Evolutionary conservation across 2,797 vertebrate genomes (phyloP), one percentile per base, ranked within the genome.

Genomic region (Coregonus ussuriensis): DNA sequence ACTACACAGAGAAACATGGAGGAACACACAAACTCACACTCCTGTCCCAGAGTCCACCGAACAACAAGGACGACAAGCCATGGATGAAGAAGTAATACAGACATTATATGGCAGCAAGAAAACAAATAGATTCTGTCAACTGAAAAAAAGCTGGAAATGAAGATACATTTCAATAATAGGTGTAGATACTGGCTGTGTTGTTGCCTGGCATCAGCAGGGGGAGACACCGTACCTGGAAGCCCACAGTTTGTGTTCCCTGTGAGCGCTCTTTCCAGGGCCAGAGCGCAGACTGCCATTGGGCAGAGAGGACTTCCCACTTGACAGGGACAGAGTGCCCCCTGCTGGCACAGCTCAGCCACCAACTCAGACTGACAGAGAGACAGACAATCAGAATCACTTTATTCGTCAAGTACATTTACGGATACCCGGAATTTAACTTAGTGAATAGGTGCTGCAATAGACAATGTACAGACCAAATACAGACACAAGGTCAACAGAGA

Each of bases 171-270:
- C 21, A 62, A 9, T 62, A 7, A 62, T 21, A n/a, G 3, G 15
- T 21, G 59, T 62, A 62, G 59, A 21, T 21, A n/a, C n/a, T 59
- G 54, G 54, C 54, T 59, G 54, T 2, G 7, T 7, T 59, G 54
- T 6, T 18, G 18, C 54, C 16, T 21, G 59, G 59, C 7, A 21
- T 25, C 3, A 25, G n/a, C 31, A 71, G 41, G 35, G 13, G 15
- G 7, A 62, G 59, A 51, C n/a, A 13, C 56, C 66, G 72, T 76
- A 96, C 95, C 95, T 96, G 95, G 81, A 93, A 93, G 69, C 93
- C 92, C 31, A 94, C 91, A 94, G 93, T 77, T 91, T 95, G 80
- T 92, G 94, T 66, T 94, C 94, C 63, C 91, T 91, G 72, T 88
- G 81, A 41, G 89, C 80, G 82, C 91, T 93, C 82, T 91, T 93